Base-by-base conservation (phyloP, 1,140 invertebrate genomes). In the Bemisia tabaci region DNA sequence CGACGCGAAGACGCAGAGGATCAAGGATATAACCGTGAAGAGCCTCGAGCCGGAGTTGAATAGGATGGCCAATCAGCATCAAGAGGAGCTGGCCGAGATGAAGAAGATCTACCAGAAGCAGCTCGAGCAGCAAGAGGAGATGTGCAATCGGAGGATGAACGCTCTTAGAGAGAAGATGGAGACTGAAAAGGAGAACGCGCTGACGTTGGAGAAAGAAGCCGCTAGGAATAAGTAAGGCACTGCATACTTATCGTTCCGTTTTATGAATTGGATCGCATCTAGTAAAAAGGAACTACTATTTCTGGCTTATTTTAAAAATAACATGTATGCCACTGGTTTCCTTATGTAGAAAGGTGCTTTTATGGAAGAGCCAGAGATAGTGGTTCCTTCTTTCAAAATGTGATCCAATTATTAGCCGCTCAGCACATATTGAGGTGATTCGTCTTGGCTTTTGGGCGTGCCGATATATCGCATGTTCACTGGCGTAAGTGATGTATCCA, bases 11-110 rank as follows among this genome's bases (percentile, higher is more conserved):
- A 87, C 85, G 0, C 82, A 85, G 68, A 87, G 87, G 75, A 87
- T 88, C 67, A 87, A 87, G 83, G 86, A 88, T 73, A 77, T 86
- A 71, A 88, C 87, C 0, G 85, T 88, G 0, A 87, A 87, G 73
- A 85, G 86, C 11, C 74, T 89, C n/a, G 86, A 88, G 72, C 82
- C 85, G 1, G 87, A 89, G 75, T 77, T 89, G 5, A 80, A 85
- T 70, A 81, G 79, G 59, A 86, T 89, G 82, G 81, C 83, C 48
- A 78, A 79, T 12, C 77, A 83, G 11, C 83, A 86, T 70, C 79
- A 84, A 73, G 80, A 82, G 59, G 83, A 85, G 75, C 71, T 85
- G 24, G 75, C 79, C 0, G 82, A 85, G 70, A 69, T 85, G n/a
- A 76, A 83, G 69, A 74, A 79, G 9, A 69, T 79, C 25, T 85